Conservation (phyloP, 1,140 invertebrate genomes). For the Gonioctena quinquepunctata region DNA sequence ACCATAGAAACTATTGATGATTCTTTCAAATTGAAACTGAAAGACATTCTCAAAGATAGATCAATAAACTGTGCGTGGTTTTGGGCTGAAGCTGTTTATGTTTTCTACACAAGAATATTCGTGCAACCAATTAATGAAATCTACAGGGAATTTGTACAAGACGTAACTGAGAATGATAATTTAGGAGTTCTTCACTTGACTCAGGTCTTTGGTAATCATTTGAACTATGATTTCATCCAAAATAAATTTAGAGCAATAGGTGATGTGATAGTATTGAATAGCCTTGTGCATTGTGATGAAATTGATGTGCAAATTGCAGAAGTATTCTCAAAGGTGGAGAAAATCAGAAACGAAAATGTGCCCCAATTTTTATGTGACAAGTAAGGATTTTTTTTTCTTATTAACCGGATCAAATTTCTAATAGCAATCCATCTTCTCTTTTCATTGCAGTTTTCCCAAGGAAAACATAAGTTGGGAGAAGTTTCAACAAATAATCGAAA, state of each 20-base stretch:
- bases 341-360: slow-evolving; percentile 29
- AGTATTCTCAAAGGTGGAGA: slow-evolving; percentile 38
- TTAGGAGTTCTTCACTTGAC: slow-evolving; percentile 38
- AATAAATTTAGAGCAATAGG: slow-evolving; percentile 21
- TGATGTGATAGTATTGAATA: slow-evolving; percentile 33
- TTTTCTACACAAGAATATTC: slow-evolving; percentile 28
- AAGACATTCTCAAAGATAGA: slow-evolving; percentile 16
- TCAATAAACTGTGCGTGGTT: slow-evolving; percentile 23
- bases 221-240: slow-evolving; percentile 38
- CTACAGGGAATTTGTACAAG: slow-evolving; percentile 26
- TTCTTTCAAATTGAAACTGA: slow-evolving; percentile 8
- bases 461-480: slow-evolving; percentile 53
- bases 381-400: slow-evolving; percentile 23
- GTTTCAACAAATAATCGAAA: slow-evolving; percentile 50
- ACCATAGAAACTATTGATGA: not conserved
- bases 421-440: not conserved
- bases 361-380: slow-evolving; percentile 30
- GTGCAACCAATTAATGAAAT: slow-evolving; percentile 10
- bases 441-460: slow-evolving; percentile 39
- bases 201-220: slow-evolving; percentile 37
- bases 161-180: slow-evolving; percentile 15
- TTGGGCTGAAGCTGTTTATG: slow-evolving; percentile 36
- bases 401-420: too few relatives aligned
- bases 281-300: slow-evolving; percentile 39
- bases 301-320: slow-evolving; percentile 43